phyloP scores from a whole-genome alignment of 2,113 vertebrate genomes.

The Chaenogobius annularis region DNA sequence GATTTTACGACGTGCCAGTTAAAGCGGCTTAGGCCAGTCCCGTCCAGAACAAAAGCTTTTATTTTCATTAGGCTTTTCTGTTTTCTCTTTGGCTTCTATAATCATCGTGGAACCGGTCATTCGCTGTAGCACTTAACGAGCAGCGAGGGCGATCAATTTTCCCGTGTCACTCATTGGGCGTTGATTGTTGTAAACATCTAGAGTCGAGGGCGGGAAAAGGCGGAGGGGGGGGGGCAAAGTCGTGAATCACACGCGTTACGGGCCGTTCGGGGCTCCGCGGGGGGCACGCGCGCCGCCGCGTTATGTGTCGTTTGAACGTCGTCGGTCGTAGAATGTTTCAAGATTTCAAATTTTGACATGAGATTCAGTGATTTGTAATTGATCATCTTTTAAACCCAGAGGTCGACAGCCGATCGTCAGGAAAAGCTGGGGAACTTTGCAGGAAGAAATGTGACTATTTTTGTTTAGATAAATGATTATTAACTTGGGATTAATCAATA shows the following conservation, averaged over 20 bases:
- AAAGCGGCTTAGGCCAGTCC: constrained; percentile 24
- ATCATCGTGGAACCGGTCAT: constrained; percentile 66
- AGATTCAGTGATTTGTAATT: no score
- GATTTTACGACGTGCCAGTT: constrained; percentile 36
- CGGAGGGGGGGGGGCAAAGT: constrained; percentile 63
- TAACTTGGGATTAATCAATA: no score
- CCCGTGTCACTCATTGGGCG: constrained; percentile 71
- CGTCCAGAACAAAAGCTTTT: constrained; percentile 37
- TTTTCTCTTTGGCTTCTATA: constrained; percentile 49
- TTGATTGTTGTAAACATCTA: constrained; percentile 72
- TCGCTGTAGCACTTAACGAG: constrained; percentile 69
- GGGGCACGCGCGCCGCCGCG: no score
- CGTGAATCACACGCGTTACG: constrained; percentile 35
- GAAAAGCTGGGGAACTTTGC: no score
- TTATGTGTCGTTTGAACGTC: no score
- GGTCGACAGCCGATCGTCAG: no score
- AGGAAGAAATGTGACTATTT: no score
- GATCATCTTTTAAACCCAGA: no score
- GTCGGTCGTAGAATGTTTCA: no score
- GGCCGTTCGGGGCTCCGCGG: no score
- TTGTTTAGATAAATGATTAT: no score
- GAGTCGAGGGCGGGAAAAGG: constrained; percentile 57
- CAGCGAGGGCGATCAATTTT: constrained; percentile 67
- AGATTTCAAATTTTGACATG: no score
- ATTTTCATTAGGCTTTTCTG: constrained; percentile 49